phyloP scores from a whole-genome alignment of 1,140 invertebrate species.

The Phymorhynchus buccinoides region DNA sequence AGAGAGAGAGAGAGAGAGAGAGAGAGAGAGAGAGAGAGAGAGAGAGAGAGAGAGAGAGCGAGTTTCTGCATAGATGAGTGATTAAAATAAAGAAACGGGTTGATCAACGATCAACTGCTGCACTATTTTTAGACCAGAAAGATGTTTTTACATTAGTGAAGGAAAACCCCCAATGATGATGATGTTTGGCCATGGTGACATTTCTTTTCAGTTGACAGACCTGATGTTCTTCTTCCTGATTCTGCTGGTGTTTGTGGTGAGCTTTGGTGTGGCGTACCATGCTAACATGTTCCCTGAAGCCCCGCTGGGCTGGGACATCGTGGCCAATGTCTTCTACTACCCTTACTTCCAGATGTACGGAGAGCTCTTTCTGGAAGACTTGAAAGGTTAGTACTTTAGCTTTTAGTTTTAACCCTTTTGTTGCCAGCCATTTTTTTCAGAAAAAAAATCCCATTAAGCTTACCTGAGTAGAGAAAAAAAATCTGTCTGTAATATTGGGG shows the following conservation, averaged over 20 bases:
- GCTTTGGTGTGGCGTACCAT: constrained; percentile 69
- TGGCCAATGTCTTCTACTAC: constrained; percentile 66
- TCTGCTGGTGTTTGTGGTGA: constrained; percentile 68
- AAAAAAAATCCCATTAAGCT: no score
- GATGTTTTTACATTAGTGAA: no score
- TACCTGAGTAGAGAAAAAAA: no score
- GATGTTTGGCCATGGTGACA: constrained; percentile 1
- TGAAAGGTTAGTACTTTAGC: constrained; percentile 55
- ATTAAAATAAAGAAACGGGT: no score
- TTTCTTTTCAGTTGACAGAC: constrained; percentile 66
- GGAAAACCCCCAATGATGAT: not conserved
- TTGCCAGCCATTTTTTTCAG: not conserved
- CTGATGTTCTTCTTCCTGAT: constrained; percentile 71
- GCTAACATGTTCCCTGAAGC: constrained; percentile 68
- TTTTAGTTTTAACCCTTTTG: not conserved
- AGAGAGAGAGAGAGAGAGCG: no score
- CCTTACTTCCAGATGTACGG: constrained; percentile 73
- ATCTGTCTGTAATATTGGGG: no score
- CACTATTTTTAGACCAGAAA: no score
- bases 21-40: no score
- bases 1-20: no score
- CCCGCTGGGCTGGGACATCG: constrained; percentile 51
- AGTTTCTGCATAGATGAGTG: no score
- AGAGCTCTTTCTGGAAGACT: constrained; percentile 69
- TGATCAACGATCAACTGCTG: no score